Evolutionary conservation across 2,797 vertebrate genomes (phyloP), one percentile per base, ranked within the genome.

Genomic region (Lepidocolaptes lacrymiger): DNA sequence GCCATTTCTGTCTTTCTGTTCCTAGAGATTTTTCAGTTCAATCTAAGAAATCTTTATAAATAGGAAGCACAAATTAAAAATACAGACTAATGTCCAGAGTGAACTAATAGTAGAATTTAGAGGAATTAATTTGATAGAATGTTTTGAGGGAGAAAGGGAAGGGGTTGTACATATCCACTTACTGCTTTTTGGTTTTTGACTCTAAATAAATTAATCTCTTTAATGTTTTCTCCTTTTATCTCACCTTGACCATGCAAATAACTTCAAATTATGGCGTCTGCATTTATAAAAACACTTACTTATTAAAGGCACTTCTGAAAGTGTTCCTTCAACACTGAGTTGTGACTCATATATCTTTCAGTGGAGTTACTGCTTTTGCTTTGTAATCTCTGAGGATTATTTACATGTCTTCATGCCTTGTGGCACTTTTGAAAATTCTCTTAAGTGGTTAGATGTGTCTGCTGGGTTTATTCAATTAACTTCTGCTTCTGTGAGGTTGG

Each of bases 381-480:
- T 34, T 74, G 32, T 82, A 82, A 43, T 46, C 67, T 86, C 74
- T 62, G 59, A 87, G 39, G 34, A 56, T 64, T 88, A 49, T 56
- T 85, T 85, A 56, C 8, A 2, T 28, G 44, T 77, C 90, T 87
- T 91, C 52, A 37, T 87, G 68, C 63, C 48, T 91, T 51, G 34
- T 75, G 64, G 67, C 48, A 76, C 59, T 91, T 94, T 8, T 54
- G 59, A 94, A 95, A 92, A 67, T 82, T 49, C 39, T 71, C 48
- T 67, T 66, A 84, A 91, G 63, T 85, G 39, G 63, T 78, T 28
- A 75, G 48, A 85, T 37, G 15, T 90, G 44, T 86, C 74, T 84
- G 77, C n/a, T 34, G 67, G 43, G 44, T 73, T 89, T 89, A 64
- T 85, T 89, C 48, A 87, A 67, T 79, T 91, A 86, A 73, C 19